Evolutionary conservation across 2,888 invertebrate genomes (phyloP).

Genomic region (Erebia epiphron): DNA sequence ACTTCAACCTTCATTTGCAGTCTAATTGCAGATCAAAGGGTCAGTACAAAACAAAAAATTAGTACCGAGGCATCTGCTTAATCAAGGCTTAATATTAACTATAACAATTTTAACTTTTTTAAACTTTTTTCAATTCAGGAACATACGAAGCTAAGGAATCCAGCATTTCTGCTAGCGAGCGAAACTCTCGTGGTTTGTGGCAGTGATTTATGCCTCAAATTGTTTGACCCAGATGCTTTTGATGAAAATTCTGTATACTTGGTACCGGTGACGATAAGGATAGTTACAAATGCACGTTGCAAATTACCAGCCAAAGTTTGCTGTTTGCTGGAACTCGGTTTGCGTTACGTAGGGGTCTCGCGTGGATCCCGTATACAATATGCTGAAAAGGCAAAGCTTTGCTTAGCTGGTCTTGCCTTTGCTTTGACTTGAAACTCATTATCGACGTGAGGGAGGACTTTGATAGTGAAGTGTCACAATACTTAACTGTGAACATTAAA

Average conservation of each 20-base stretch:
- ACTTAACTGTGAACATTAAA: neutral
- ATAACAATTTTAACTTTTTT: too few relatives aligned
- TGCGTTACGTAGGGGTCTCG: slow-evolving; percentile 8
- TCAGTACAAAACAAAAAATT: too few relatives aligned
- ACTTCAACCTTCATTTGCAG: too few relatives aligned
- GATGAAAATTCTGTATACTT: slow-evolving; percentile 59
- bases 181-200: neutral
- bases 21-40: too few relatives aligned
- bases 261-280: slow-evolving; percentile 67
- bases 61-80: too few relatives aligned
- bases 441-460: too few relatives aligned
- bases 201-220: slow-evolving; percentile 1
- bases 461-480: too few relatives aligned
- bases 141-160: neutral
- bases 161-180: neutral
- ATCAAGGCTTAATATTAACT: too few relatives aligned
- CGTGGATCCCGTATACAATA: neutral
- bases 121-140: neutral
- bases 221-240: slow-evolving; percentile 59
- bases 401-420: slow-evolving; percentile 7
- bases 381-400: neutral
- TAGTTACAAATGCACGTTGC: slow-evolving; percentile 65
- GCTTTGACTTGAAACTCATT: neutral
- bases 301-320: slow-evolving; percentile 63
- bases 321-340: slow-evolving; percentile 54